These are phyloP conservation scores for Benitochromis conjunctus DNA, from an alignment of 2,113 vertebrate genomes.

Conservation along the genomic window DNA sequence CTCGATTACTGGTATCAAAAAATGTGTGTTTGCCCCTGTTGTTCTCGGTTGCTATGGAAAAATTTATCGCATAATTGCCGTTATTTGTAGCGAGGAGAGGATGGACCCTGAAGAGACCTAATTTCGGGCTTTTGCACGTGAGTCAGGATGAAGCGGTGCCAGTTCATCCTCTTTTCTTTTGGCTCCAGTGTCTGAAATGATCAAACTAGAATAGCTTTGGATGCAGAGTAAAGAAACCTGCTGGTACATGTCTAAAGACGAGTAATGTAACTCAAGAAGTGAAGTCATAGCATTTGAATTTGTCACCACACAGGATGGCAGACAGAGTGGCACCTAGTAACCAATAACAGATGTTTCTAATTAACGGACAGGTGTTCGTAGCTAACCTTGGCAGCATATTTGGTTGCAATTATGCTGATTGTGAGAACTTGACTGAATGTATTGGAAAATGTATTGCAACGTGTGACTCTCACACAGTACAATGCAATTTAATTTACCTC, in stretches of 20 bases:
- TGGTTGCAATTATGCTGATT: neutral
- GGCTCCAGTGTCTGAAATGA: neutral
- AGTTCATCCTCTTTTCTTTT: slow-evolving; percentile 38
- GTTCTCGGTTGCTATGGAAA: slow-evolving; percentile 61
- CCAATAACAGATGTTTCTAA: slow-evolving; percentile 34
- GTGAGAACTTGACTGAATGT: neutral
- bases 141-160: slow-evolving; percentile 42
- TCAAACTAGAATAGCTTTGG: slow-evolving; percentile 1
- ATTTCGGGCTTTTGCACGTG: slow-evolving; percentile 31
- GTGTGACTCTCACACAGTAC: neutral
- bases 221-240: slow-evolving; percentile 18
- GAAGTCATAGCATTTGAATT: slow-evolving; percentile 12
- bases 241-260: slow-evolving; percentile 25
- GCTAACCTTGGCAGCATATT: neutral
- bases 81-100: slow-evolving; percentile 53
- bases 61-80: slow-evolving; percentile 52
- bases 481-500: slow-evolving; percentile 12
- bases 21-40: slow-evolving; percentile 57
- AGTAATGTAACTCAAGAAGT: neutral
- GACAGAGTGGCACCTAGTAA: slow-evolving; percentile 35
- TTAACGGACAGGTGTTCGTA: slow-evolving; percentile 29
- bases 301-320: slow-evolving; percentile 36
- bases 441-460: slow-evolving; percentile 7
- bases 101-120: slow-evolving; percentile 47
- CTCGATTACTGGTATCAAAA: slow-evolving; percentile 21